Evolutionary conservation across 1,140 invertebrate species (phyloP), one percentile per base, ranked within the genome.

Genomic region (Polypedilum pembai): DNA sequence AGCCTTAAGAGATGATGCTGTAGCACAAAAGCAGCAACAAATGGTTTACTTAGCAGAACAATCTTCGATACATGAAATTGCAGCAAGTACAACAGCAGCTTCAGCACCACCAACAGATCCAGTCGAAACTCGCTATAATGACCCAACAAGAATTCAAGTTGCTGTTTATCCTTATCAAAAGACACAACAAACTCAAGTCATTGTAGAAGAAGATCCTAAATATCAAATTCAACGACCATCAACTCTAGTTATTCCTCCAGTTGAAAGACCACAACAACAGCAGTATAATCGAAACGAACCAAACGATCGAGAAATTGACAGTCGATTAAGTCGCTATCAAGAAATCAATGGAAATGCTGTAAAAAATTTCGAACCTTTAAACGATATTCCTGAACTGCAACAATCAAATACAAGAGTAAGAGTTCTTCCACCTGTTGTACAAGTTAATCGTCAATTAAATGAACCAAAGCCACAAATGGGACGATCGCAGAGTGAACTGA

Each of bases 11-110:
- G 20, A 18, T 69, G 65, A 69, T 69, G 10, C 12, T 20, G 20
- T 69, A 1, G 65, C 65, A 8, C 65, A 69, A 12, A 69, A 69
- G 10, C 65, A 69, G 18, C 65, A 69, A 20, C 65, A 69, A 69
- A 69, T 69, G 65, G 65, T 4, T 18, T 69, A 69, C 20, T 18
- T 69, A 18, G 18, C 3, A 20, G 65, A 69, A 8, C 65, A 69
- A 7, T 18, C 65, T 18, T 69, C 65, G 20, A 69, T 69, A 1
- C 65, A 69, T 20, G 65, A 69, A 69, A 18, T 69, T 20, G n/a
- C 17, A 69, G 15, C 65, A 20, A 20, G 17, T 8, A 18, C 65
- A 15, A 12, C 45, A 15, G 5, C 65, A 21, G 65, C 5, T 8
- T 8, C 65, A 3, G 65, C 65, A 21, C 65, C 65, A 69, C 5